phyloP scores from a whole-genome alignment of 2,797 vertebrate genomes.

The Phalanger gymnotis region DNA sequence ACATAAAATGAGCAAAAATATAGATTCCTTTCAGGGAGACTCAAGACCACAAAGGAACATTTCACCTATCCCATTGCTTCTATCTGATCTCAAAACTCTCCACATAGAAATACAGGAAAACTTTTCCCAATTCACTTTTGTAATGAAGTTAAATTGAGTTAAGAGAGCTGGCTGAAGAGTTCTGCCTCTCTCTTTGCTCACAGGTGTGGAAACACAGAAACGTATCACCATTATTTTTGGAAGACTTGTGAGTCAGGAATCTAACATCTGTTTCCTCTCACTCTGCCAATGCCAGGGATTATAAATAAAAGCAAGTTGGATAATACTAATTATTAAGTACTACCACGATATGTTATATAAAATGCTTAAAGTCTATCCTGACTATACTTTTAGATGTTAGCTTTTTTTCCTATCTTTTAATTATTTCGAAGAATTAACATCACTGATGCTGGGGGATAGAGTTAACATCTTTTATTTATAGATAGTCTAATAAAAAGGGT shows the following conservation, averaged over 20 bases:
- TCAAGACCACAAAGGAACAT: background rate
- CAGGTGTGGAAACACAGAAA: background rate
- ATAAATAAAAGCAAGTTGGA: background rate
- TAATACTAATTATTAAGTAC: background rate
- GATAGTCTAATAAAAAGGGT: background rate
- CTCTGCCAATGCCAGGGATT: background rate
- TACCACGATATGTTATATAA: background rate
- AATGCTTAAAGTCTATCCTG: background rate
- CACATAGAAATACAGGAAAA: background rate
- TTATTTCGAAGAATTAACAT: background rate
- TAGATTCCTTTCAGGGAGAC: background rate
- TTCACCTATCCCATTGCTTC: background rate
- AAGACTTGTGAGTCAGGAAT: background rate
- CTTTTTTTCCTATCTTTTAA: background rate
- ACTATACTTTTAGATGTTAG: background rate
- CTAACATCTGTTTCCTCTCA: background rate
- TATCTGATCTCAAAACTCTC: background rate
- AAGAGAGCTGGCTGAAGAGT: background rate
- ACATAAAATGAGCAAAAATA: background rate
- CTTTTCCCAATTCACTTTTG: background rate
- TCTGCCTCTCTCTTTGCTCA: background rate
- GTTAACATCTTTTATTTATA: background rate
- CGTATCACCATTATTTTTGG: background rate
- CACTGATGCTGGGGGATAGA: background rate
- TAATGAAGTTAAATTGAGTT: background rate